Percentiles rank a stretch among this genome's conserved stretches.
Evolutionary conservation across 2,113 vertebrate species (phyloP).

Genomic region (Argyrosomus japonicus): DNA sequence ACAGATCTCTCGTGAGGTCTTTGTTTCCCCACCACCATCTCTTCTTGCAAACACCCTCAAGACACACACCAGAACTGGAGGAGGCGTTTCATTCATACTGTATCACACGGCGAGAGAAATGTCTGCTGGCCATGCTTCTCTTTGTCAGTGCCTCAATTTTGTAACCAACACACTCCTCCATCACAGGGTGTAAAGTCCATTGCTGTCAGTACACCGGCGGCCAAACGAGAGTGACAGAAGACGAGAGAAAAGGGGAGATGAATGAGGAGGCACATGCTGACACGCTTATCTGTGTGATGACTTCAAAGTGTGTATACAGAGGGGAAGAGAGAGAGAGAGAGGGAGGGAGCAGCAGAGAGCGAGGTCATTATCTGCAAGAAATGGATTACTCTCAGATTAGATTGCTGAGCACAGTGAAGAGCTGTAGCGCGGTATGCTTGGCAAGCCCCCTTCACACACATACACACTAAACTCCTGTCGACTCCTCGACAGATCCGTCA

Average conservation of each 20-base stretch:
- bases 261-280: conserved; percentile 66
- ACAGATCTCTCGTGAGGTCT: conserved; percentile 59
- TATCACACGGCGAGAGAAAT: conserved; percentile 36
- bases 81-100: conserved; percentile 59
- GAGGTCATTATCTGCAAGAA: conserved; percentile 82
- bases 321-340: conserved; percentile 35
- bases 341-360: conserved; percentile 42
- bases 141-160: conserved; percentile 36
- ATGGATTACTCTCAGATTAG: conserved; percentile 86
- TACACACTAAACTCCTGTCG: conserved; percentile 58
- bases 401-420: conserved; percentile 76
- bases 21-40: conserved; percentile 58
- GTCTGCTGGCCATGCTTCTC: conserved; percentile 37
- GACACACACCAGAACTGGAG: conserved; percentile 20
- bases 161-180: conserved; percentile 20
- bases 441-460: conserved; percentile 51
- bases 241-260: conserved; percentile 33
- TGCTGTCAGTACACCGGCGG: conserved; percentile 25
- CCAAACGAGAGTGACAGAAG: conserved; percentile 34
- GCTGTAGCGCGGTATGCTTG: conserved; percentile 57
- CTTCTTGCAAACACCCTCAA: conserved; percentile 37
- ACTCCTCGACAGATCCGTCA: conserved; percentile 66
- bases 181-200: conserved; percentile 15
- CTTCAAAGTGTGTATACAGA: conserved; percentile 79
- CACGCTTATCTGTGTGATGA: conserved; percentile 75